A percentile compares a stretch with the other conserved stretches of the same genome.
These are phyloP conservation scores for Chamaetylas fuelleborni DNA, from an alignment of 2,113 vertebrate species.

Conservation along the genomic window DNA sequence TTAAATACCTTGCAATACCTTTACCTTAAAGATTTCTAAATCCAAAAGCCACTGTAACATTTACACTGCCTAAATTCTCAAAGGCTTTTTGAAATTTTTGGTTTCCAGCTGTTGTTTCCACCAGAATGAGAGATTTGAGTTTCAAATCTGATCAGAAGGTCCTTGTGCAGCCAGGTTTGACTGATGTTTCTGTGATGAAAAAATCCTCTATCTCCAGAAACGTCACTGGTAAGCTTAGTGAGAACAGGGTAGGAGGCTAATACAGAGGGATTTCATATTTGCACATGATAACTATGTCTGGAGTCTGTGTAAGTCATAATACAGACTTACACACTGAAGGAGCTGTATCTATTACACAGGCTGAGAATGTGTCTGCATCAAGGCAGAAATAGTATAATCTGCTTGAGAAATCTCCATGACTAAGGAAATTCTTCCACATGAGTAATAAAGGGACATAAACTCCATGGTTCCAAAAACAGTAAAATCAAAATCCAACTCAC, in stretches of 20 bases:
- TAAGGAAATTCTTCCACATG: neutral
- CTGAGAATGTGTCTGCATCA: neutral
- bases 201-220: neutral
- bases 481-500: slow-evolving; percentile 48
- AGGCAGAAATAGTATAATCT: neutral
- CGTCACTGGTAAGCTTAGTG: neutral
- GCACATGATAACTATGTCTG: neutral
- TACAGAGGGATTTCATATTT: neutral
- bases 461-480: neutral
- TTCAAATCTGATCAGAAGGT: neutral
- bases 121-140: neutral
- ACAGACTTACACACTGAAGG: neutral
- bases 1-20: neutral
- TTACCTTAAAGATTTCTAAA: neutral
- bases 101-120: neutral
- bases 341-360: neutral
- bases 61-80: neutral
- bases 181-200: neutral
- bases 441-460: neutral
- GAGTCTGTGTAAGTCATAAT: neutral
- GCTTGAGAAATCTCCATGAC: neutral
- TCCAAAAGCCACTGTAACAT: neutral
- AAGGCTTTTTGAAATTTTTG: neutral
- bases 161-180: neutral
- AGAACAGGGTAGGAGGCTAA: neutral